Evolutionary conservation across 2,888 invertebrate species (phyloP), one percentile per base, ranked within the genome.

Genomic region (Crossocerus cetratus): DNA sequence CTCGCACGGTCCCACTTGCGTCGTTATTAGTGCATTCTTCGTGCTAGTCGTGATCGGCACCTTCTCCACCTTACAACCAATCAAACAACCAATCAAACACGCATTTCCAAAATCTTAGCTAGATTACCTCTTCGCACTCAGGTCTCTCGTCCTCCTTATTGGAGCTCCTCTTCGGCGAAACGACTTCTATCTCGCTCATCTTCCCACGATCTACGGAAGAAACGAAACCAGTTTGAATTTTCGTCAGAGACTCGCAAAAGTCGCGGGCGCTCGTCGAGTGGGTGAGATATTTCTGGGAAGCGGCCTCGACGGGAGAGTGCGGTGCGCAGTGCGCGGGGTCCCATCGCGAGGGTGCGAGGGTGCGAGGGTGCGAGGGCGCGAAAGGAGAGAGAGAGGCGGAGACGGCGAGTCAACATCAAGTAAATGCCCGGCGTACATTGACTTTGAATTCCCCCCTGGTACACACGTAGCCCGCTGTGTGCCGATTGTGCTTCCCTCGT

Each of bases 21-120:
- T 86, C 58, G 84, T 85, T 82, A 88, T 86, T 78, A 88, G 72
- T 63, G 88, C 87, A 76, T 86, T 86, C 81, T 85, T 88, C 66
- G 87, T 88, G 42, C 84, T 86, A 44, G 84, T 83, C 60, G 81
- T 82, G 67, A 86, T 79, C 55, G 82, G 78, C 54, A 66, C 73
- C 59, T 78, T 71, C 16, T 80, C 86, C 42, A 71, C 69, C 85
- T 83, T 67, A 57, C 11, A 45, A 21, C 13, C 0, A 32, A 8
- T 32, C 3, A 32, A 32, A 32, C 23, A 5, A 5, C 8, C 0
- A 32, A 32, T 32, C 0, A 32, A 1, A 3, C 32, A 32, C 11
- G 32, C 32, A 32, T 32, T 32, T 32, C 0, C 11, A 4, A 32
- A 32, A 32, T 32, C 23, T 5, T 5, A 32, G 3, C 3, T 5